Base-by-base conservation (phyloP, 1,140 invertebrate species). In the Pissodes strobi region DNA sequence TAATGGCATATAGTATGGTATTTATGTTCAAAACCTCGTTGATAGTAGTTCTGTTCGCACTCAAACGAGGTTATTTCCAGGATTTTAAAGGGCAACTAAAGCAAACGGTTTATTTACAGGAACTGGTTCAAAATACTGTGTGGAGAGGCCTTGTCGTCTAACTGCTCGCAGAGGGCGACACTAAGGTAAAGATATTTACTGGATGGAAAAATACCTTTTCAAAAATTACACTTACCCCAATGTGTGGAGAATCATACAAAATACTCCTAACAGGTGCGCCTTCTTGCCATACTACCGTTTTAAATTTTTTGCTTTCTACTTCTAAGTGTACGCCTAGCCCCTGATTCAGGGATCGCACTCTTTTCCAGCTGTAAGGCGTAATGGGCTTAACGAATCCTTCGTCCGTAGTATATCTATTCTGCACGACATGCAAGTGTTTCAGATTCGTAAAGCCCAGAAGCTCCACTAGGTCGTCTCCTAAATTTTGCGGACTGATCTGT, bases 401-500 rank as follows among this genome's bases (percentile, higher is more conserved):
- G 57, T 80, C 79, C 8, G 85, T 82, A 49, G 86, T 86, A 66
- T 90, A 91, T 38, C 84, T 80, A 77, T 92, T 93, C 76, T 93
- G 91, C 8, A 92, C 73, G 48, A 95, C 86, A 76, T 91, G 86
- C 41, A 95, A 78, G 70, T 94, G 86, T 39, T 81, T 75, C 15
- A 94, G 74, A 67, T 81, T 83, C 0, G 86, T 88, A 55, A 87
- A 82, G n/a, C 85, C 83, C 27, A 92, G 71, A 19, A 92, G 72
- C 57, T 88, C 82, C 5, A 94, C 71, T 0, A 91, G 79, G 74
- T 94, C 91, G 63, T 91, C 87, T 46, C 88, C 85, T 12, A 94
- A 77, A 78, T 92, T 93, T 78, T 93, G 91, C 0, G 92, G 90
- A 72, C 90, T 90, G 15, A 93, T 85, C 1, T 86, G 83, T 30